Base-by-base conservation (phyloP, 2,797 vertebrate species). In the Aeoliscus strigatus region DNA sequence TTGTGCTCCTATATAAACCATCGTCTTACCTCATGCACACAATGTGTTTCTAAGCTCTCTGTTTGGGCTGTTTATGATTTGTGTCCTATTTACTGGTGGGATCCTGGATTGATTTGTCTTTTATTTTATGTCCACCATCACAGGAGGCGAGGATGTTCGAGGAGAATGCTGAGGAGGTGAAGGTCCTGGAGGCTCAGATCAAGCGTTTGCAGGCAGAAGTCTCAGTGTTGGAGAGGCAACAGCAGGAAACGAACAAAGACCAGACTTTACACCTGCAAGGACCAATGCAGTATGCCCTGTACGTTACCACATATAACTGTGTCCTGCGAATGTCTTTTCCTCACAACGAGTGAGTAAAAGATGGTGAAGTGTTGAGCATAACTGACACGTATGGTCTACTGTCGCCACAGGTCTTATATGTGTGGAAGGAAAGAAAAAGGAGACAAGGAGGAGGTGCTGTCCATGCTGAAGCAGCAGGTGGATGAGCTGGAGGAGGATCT, bases 181-280 rank as follows among this genome's bases (percentile, higher is more conserved):
- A 68, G 52, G 30, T 36, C 28, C 85, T 89, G 69, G 79, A 93
- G 73, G 81, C 84, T 11, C 78, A 91, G 64, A 83, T 93, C 3
- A 34, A 53, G 18, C 33, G 7, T 1, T 80, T 94, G 8, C 77
- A 85, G 48, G 78, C 82, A 45, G 90, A 93, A 72, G 86, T 94
- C 16, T 24, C 60, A 18, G 30, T 29, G 0, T 44, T 91, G 58
- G 32, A 85, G 51, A 32, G 60, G 9, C 73, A 87, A 16, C 72
- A 76, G 37, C 64, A 87, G 44, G 67, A 80, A 0, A 27, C 16
- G 18, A 43, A 52, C 14, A 69, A 76, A 10, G 72, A 79, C 39
- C 50, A 77, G 11, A 39, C 50, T 0, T 59, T 79, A 8, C 56
- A 80, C 32, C 79, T 86, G 27, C 65, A 66, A 2, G 60, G 75